Base-by-base conservation (phyloP, 2,113 vertebrate species). In the Alaudala cheleensis region DNA sequence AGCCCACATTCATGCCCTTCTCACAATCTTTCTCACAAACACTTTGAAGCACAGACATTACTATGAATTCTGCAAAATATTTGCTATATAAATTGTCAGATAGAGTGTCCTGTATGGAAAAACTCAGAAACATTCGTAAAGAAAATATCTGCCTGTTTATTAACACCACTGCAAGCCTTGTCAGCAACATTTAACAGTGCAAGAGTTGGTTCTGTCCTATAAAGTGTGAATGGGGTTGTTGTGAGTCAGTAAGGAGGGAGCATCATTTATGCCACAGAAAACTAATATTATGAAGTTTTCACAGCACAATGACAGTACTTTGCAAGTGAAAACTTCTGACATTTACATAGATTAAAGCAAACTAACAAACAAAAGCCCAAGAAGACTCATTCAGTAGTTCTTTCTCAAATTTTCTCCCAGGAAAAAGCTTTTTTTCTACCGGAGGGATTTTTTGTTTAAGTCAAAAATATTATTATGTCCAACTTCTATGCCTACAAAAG, bases 201-300 rank as follows among this genome's bases (percentile, higher is more conserved):
- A 44, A 42, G 14, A 9, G 12, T 1, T 58, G 10, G 12, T 66
- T 28, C 12, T 86, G 14, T 31, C 50, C 54, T 51, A 10, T 26
- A 62, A 70, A 88, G 44, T 8, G 29, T 1, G 2, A 73, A 73
- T 16, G 29, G 17, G 37, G 5, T 12, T 72, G 16, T 7, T 53
- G 10, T 34, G 33, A 51, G 8, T 37, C 56, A 25, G 12, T 49
- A 85, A 96, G 69, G 72, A 95, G 26, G 34, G 19, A 57, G 44
- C 33, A 84, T 70, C 11, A 61, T 86, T 95, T 93, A 72, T 90
- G 58, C 47, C 61, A 12, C 83, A 50, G 80, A 73, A 96, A 96
- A 94, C 42, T 25, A 71, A 57, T 28, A 26, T 20, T 44, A 50
- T 5, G 2, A 88, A n/a, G 9, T 70, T 77, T 80, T 50, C 34